A percentile compares a stretch with the other conserved stretches of the same genome.
Conservation (phyloP, 2,888 invertebrate species). For the Noctua comes region DNA sequence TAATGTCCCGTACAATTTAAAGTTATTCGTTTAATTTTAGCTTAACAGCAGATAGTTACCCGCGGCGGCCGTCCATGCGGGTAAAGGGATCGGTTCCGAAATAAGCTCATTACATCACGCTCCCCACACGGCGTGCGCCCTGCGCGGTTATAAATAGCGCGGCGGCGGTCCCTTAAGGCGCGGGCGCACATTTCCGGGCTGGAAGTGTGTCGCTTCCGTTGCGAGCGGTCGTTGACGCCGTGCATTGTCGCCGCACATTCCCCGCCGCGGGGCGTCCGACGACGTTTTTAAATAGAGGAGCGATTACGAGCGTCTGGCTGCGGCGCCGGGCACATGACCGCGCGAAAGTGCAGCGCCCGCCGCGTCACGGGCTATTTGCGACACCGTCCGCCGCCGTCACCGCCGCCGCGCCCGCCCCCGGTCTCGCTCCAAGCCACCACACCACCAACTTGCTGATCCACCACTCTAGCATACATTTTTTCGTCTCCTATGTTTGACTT, state of each 20-base stretch:
- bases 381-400: slow-evolving; percentile 69
- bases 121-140: slow-evolving; percentile 76
- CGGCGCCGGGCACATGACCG: slow-evolving; percentile 88
- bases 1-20: slow-evolving; percentile 39
- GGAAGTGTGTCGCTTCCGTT: slow-evolving; percentile 90
- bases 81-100: slow-evolving; percentile 76
- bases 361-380: slow-evolving; percentile 89
- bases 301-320: slow-evolving; percentile 88
- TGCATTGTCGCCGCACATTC: slow-evolving; percentile 88
- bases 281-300: slow-evolving; percentile 89
- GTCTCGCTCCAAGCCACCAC: slow-evolving; percentile 54
- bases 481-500: slow-evolving; percentile 1
- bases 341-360: slow-evolving; percentile 89
- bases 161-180: slow-evolving; percentile 88
- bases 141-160: slow-evolving; percentile 85
- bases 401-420: slow-evolving; percentile 44
- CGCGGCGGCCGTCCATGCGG: slow-evolving; percentile 60
- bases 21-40: slow-evolving; percentile 45
- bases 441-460: slow-evolving; percentile 23
- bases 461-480: not conserved
- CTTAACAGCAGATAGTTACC: slow-evolving; percentile 51
- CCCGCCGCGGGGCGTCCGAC: slow-evolving; percentile 85
- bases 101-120: slow-evolving; percentile 83
- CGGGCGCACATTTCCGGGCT: slow-evolving; percentile 89
- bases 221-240: slow-evolving; percentile 89